These are phyloP conservation scores for Bombyx mori DNA, from an alignment of 1,140 invertebrate genomes.

Conservation along the genomic window ASM3026992v2 NC_085129.1:20992501-20993000, in stretches of 20 bases:
- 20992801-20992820: slow-evolving; percentile 52
- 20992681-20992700: slow-evolving; percentile 43
- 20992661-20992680: slow-evolving; percentile 40
- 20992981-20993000: slow-evolving; percentile 38
- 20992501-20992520: too few relatives aligned
- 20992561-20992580: too few relatives aligned
- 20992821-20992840: slow-evolving; percentile 41
- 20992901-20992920: slow-evolving; percentile 58
- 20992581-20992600: too few relatives aligned
- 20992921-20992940: slow-evolving; percentile 57
- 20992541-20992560: too few relatives aligned
- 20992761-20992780: slow-evolving; percentile 36
- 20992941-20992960: slow-evolving; percentile 52
- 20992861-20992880: slow-evolving; percentile 23
- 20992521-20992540: too few relatives aligned
- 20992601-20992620: too few relatives aligned
- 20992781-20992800: slow-evolving; percentile 42
- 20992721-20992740: slow-evolving; percentile 58
- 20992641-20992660: too few relatives aligned
- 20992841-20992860: slow-evolving; percentile 23
- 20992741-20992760: slow-evolving; percentile 59
- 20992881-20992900: slow-evolving; percentile 40
- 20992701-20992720: slow-evolving; percentile 47
- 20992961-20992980: slow-evolving; percentile 40
- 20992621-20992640: too few relatives aligned